These are phyloP conservation scores for Macaria notata DNA, from an alignment of 2,888 invertebrate species.

Conservation along the genomic window DNA sequence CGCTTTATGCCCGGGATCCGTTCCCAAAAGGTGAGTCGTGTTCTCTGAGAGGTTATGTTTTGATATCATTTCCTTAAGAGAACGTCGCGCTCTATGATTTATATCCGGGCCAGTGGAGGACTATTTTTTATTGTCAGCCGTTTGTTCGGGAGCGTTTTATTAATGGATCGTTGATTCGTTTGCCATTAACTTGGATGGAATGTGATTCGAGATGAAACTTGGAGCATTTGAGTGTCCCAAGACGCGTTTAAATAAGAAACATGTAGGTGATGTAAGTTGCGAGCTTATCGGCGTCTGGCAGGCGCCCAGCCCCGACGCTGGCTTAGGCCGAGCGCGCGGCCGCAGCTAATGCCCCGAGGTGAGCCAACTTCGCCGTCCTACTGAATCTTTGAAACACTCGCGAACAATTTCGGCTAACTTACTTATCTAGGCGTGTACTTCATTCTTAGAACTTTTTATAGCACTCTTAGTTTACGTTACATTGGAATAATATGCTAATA, in stretches of 20 bases:
- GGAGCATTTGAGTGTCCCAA: conserved; percentile 24
- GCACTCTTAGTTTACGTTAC: too few species aligned
- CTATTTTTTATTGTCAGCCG: conserved; percentile 16
- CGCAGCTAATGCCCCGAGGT: conserved; percentile 48
- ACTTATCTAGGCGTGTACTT: too few species aligned
- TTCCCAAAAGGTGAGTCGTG: conserved; percentile 33
- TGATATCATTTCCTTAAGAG: conserved; percentile 33
- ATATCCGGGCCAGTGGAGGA: conserved; percentile 23
- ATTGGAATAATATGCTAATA: too few species aligned
- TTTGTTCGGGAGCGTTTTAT: conserved; percentile 3
- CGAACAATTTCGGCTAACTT: neutral
- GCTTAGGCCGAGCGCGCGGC: conserved; percentile 52
- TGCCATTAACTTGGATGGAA: neutral
- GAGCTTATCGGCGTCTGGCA: conserved; percentile 55
- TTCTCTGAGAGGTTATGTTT: conserved; percentile 34
- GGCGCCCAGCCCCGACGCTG: conserved; percentile 49
- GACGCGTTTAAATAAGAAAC: conserved; percentile 50
- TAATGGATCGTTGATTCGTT: too few species aligned
- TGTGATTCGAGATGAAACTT: conserved; percentile 1
- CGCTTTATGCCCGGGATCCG: conserved; percentile 33
- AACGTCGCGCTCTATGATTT: conserved; percentile 30
- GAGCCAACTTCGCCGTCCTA: conserved; percentile 24
- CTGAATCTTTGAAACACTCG: conserved; percentile 9
- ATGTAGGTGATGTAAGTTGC: conserved; percentile 50
- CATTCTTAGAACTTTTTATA: too few species aligned